Evolutionary conservation across 2,888 invertebrate species (phyloP).

Genomic region (Epinotia bilunana): DNA sequence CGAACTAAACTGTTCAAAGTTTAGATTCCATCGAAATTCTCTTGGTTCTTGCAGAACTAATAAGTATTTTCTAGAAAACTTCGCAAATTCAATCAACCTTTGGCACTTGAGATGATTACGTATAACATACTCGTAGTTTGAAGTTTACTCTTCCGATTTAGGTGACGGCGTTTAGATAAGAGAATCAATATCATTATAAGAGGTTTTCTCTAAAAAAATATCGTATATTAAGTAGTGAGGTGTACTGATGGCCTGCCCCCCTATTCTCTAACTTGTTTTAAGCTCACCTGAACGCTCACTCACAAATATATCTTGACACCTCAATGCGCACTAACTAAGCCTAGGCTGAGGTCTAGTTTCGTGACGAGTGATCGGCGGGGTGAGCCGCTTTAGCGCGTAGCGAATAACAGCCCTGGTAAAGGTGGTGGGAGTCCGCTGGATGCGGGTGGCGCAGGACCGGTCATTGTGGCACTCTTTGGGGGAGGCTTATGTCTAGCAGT

Average conservation of each 20-base stretch:
- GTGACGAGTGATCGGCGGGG: too few species aligned
- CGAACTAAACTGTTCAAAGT: constrained; percentile 15
- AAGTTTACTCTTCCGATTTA: constrained; percentile 15
- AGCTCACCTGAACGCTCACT: too few species aligned
- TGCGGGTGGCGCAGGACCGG: too few species aligned
- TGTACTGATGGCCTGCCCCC: not conserved
- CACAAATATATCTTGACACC: too few species aligned
- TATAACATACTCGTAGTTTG: constrained; percentile 2
- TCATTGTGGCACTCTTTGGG: too few species aligned
- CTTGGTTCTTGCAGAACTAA: constrained; percentile 13
- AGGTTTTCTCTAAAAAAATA: not conserved
- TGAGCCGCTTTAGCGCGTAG: too few species aligned
- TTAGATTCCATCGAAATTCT: not conserved
- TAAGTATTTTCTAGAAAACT: constrained; percentile 19
- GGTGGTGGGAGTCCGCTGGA: not conserved
- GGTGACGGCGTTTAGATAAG: not conserved
- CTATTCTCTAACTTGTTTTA: too few species aligned
- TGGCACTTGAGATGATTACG: constrained; percentile 15
- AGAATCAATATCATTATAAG: not conserved
- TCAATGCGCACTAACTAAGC: too few species aligned
- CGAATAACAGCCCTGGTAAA: too few species aligned
- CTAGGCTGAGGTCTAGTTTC: too few species aligned
- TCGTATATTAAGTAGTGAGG: too few species aligned
- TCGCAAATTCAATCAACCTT: constrained; percentile 19
- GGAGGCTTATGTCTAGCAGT: too few species aligned